phyloP scores from a whole-genome alignment of 2,888 invertebrate species.

The Agapostemon virescens region DNA sequence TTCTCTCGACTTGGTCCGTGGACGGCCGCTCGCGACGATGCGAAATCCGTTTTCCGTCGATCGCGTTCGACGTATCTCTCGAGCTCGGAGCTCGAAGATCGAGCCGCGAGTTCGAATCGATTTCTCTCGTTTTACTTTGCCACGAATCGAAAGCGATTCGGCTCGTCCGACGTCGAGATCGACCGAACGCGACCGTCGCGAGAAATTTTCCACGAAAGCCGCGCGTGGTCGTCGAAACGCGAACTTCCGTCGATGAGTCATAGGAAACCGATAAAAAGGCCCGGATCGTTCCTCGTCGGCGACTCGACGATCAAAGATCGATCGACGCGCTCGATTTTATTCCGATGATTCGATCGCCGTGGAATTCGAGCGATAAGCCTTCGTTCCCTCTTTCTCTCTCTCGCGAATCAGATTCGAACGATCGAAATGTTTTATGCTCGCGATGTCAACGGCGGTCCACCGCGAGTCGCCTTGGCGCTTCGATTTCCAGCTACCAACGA shows the following conservation, averaged over 20 bases:
- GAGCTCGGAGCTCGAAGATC: too few species aligned
- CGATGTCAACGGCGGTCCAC: not conserved
- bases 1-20: not conserved
- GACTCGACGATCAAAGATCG: slow-evolving; percentile 38
- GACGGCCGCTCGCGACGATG: too few species aligned
- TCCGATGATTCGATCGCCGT: slow-evolving; percentile 52
- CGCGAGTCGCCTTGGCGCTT: too few species aligned
- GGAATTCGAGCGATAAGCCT: slow-evolving; percentile 40
- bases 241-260: slow-evolving; percentile 45
- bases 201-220: slow-evolving; percentile 45
- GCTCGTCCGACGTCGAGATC: too few species aligned
- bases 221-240: slow-evolving; percentile 21
- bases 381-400: not conserved
- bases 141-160: too few species aligned
- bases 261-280: slow-evolving; percentile 48
- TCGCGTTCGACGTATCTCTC: too few species aligned
- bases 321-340: slow-evolving; percentile 45
- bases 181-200: too few species aligned
- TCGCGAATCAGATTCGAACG: too few species aligned
- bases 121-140: too few species aligned
- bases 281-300: slow-evolving; percentile 9
- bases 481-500: too few species aligned
- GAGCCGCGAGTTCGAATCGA: too few species aligned
- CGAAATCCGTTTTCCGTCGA: too few species aligned
- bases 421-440: not conserved